Evolutionary conservation across 2,113 vertebrate genomes (phyloP).

Genomic region (Tetrax tetrax): DNA sequence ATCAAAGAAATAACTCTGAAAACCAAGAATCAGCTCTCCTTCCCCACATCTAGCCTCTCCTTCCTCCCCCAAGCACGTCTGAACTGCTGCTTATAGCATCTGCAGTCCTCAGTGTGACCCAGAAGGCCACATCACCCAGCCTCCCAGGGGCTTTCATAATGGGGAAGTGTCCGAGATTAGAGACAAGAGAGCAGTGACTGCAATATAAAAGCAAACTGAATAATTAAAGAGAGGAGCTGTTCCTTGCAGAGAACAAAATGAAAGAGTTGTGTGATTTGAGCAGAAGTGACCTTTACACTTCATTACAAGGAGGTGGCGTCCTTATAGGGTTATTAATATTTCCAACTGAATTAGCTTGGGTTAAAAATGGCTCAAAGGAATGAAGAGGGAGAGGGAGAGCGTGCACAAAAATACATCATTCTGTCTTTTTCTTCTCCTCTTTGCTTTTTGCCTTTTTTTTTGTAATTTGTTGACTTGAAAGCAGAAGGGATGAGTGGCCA

Average conservation of each 20-base stretch:
- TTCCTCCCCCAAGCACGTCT: background rate
- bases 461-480: constrained; percentile 21
- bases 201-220: constrained; percentile 56
- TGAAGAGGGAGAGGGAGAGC: background rate
- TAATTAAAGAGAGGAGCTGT: constrained; percentile 57
- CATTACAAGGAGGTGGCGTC: constrained; percentile 55
- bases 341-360: constrained; percentile 57
- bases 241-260: constrained; percentile 48
- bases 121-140: background rate
- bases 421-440: constrained; percentile 40
- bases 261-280: constrained; percentile 55
- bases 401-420: constrained; percentile 41
- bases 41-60: background rate
- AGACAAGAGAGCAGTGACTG: background rate
- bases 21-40: background rate
- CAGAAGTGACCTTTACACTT: constrained; percentile 67
- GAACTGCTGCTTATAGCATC: background rate
- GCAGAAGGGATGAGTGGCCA: background rate
- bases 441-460: background rate
- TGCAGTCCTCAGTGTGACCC: accelerated
- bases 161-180: constrained; percentile 37
- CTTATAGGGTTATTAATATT: constrained; percentile 51
- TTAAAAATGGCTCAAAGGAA: constrained; percentile 63
- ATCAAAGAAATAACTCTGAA: background rate
- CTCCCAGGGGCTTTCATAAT: background rate